Evolutionary conservation across 2,888 invertebrate genomes (phyloP).

Genomic region (Archips xylosteana): DNA sequence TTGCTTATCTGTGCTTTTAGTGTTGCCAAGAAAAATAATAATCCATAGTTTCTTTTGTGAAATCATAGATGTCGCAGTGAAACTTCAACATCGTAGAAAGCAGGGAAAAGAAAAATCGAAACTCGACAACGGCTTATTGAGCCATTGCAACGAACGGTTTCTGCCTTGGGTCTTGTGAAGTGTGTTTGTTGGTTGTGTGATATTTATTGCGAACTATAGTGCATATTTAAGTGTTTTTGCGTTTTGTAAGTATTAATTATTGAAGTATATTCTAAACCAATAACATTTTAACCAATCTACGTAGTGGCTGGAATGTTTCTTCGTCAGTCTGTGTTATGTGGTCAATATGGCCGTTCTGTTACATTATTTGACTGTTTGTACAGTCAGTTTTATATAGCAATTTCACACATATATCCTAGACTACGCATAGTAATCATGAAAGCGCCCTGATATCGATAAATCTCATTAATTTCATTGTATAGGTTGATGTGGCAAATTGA

Average conservation of each 20-base stretch:
- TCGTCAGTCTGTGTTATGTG: constrained; percentile 60
- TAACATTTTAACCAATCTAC: constrained; percentile 40
- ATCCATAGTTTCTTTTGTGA: constrained; percentile 9
- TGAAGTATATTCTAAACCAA: constrained; percentile 39
- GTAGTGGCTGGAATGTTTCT: constrained; percentile 49
- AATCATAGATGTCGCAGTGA: constrained; percentile 62
- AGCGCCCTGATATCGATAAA: constrained; percentile 15
- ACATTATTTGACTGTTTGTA: constrained; percentile 59
- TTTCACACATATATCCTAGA: constrained; percentile 10
- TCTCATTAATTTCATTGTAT: constrained; percentile 37
- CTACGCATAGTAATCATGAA: not conserved
- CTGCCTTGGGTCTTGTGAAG: constrained; percentile 81
- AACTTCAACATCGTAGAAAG: constrained; percentile 49
- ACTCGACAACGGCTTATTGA: constrained; percentile 60
- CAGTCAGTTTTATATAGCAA: constrained; percentile 32
- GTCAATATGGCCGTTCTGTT: constrained; percentile 83
- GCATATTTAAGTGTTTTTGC: constrained; percentile 71
- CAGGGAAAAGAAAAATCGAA: constrained; percentile 70
- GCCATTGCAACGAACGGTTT: constrained; percentile 79
- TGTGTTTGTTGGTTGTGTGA: constrained; percentile 77
- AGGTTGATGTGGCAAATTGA: constrained; percentile 82
- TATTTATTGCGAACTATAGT: constrained; percentile 70
- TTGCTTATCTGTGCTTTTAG: constrained; percentile 20
- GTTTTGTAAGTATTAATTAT: constrained; percentile 72
- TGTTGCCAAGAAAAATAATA: constrained; percentile 28